A percentile compares a stretch with the other conserved stretches of the same genome.
Conservation (phyloP, 2,797 vertebrate species). For the Smutsia temminckii region DNA sequence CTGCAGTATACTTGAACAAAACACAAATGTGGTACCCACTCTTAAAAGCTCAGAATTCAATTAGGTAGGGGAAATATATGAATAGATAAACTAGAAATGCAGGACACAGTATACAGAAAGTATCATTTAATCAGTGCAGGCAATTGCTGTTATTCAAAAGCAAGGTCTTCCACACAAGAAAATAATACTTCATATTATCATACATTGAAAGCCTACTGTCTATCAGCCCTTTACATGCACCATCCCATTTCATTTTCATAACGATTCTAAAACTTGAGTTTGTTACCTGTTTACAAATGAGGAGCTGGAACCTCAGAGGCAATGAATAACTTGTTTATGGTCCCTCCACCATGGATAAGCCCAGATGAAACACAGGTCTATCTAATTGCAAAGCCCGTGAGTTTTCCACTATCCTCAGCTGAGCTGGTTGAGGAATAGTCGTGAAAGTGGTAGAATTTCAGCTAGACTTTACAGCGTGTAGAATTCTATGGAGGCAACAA, state of each 20-base stretch:
- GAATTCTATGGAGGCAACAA: background rate
- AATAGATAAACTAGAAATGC: conserved; percentile 54
- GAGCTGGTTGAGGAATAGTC: background rate
- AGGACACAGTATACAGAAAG: conserved; percentile 9
- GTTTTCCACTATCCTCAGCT: background rate
- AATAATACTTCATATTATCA: conserved; percentile 43
- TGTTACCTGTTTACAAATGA: conserved; percentile 22
- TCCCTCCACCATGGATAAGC: background rate
- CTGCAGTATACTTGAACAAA: background rate
- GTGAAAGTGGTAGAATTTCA: background rate
- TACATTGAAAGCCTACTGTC: background rate
- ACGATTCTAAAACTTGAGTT: background rate
- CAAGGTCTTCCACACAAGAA: conserved; percentile 40
- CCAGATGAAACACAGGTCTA: background rate
- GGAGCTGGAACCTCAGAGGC: background rate
- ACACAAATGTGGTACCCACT: background rate
- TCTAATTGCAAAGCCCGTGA: background rate
- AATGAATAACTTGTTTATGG: background rate
- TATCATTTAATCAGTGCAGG: conserved; percentile 22
- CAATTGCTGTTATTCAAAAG: conserved; percentile 51
- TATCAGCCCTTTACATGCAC: background rate
- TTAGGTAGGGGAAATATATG: conserved; percentile 31
- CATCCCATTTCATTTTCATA: conserved; percentile 34
- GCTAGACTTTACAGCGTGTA: background rate
- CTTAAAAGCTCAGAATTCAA: conserved; percentile 39